Percentiles rank a stretch among this genome's conserved stretches.
These are phyloP conservation scores for Orthosia cruda DNA, from an alignment of 2,888 invertebrate genomes.

Conservation along the genomic window DNA sequence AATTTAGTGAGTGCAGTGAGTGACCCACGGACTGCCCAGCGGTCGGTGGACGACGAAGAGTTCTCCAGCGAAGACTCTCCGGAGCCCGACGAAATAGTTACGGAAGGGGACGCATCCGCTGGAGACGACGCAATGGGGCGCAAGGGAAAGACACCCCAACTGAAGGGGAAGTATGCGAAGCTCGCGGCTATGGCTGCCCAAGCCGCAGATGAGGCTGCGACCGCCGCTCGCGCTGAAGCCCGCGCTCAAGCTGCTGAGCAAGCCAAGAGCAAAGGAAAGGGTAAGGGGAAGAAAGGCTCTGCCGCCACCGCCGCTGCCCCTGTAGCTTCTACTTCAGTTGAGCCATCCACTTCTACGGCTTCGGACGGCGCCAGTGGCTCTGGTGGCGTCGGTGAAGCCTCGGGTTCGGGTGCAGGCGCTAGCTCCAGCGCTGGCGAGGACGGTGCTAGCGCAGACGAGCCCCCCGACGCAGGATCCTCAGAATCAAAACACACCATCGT, in stretches of 20 bases:
- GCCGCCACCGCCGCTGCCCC: conserved; percentile 7
- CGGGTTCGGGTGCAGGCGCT: no score
- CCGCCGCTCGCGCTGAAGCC: conserved; percentile 37
- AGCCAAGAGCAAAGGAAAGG: conserved; percentile 39
- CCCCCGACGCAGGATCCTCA: conserved; percentile 21
- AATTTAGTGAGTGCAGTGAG: conserved; percentile 17
- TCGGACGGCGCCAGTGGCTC: conserved; percentile 8
- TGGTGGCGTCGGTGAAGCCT: conserved; percentile 5
- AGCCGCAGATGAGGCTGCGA: conserved; percentile 20
- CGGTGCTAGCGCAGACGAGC: conserved; percentile 21
- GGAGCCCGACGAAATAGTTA: conserved; percentile 41
- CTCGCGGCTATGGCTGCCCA: conserved; percentile 38
- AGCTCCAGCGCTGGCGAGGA: conserved; percentile 20
- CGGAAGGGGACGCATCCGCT: conserved; percentile 43
- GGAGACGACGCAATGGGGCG: conserved; percentile 43
- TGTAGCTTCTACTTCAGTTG: conserved; percentile 29
- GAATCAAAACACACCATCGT: conserved; percentile 38
- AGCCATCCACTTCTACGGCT: conserved; percentile 1
- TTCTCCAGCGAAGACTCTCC: conserved; percentile 42
- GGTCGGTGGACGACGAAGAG: conserved; percentile 35
- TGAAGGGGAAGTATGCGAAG: conserved; percentile 51
- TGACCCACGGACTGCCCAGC: neutral
- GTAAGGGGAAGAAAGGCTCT: conserved; percentile 45
- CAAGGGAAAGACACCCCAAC: conserved; percentile 32
- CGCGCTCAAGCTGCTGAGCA: conserved; percentile 13